Percentiles rank a stretch among this genome's conserved stretches.
phyloP scores from a whole-genome alignment of 2,797 vertebrate genomes.

The Sternarchorhynchus goeldii region DNA sequence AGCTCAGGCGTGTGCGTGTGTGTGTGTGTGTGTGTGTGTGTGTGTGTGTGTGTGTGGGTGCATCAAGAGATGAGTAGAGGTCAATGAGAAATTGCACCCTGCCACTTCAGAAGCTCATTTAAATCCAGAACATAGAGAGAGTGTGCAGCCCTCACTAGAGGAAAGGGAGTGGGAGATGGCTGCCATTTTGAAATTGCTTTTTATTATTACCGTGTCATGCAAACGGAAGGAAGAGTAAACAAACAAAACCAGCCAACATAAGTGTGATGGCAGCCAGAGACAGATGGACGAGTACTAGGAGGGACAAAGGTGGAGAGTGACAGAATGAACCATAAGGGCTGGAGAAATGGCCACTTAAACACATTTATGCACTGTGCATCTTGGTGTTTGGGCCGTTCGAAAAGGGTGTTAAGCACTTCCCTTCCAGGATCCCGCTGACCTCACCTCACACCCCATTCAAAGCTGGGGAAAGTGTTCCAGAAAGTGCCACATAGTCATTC shows the following conservation, averaged over 20 bases:
- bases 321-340: not conserved
- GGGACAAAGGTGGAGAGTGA: not conserved
- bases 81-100: slow-evolving; percentile 44
- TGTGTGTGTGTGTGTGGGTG: slow-evolving; percentile 12
- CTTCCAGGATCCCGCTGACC: slow-evolving; percentile 1
- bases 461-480: not conserved
- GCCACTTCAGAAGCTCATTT: slow-evolving; percentile 43
- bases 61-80: slow-evolving; percentile 37
- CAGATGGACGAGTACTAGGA: not conserved
- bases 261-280: not conserved
- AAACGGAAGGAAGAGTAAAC: slow-evolving; percentile 16
- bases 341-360: not conserved
- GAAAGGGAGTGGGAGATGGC: slow-evolving; percentile 29
- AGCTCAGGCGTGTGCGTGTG: slow-evolving; percentile 10
- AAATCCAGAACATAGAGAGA: slow-evolving; percentile 39
- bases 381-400: not conserved
- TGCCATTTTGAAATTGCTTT: slow-evolving; percentile 41
- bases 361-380: not conserved
- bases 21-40: slow-evolving; percentile 16
- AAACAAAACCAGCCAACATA: not conserved
- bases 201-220: slow-evolving; percentile 23
- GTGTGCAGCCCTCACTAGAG: slow-evolving; percentile 28
- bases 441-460: not conserved
- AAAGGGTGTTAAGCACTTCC: not conserved
- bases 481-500: slow-evolving; percentile 28